A percentile compares a stretch with the other conserved stretches of the same genome.
phyloP scores from a whole-genome alignment of 2,797 vertebrate genomes.

The Neostethus bicornis region DNA sequence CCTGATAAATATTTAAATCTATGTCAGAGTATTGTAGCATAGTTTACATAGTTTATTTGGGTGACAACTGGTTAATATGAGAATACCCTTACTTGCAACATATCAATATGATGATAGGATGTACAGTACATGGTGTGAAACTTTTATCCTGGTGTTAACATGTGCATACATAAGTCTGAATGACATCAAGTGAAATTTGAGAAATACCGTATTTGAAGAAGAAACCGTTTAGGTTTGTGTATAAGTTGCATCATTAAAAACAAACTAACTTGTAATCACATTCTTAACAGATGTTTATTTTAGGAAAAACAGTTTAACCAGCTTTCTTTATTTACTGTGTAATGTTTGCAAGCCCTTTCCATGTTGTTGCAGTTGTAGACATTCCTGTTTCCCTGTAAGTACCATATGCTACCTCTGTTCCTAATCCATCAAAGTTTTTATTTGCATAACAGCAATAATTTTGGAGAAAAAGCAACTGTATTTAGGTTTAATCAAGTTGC shows the following conservation, averaged over 20 bases:
- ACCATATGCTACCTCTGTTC: constrained; percentile 35
- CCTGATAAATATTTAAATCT: too few relatives aligned
- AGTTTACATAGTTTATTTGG: not conserved
- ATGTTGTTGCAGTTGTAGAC: constrained; percentile 1
- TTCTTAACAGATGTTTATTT: constrained; percentile 8
- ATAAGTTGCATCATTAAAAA: not conserved
- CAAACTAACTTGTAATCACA: not conserved
- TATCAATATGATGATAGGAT: not conserved
- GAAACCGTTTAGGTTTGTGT: not conserved
- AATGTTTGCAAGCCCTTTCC: constrained; percentile 5
- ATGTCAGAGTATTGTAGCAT: too few relatives aligned
- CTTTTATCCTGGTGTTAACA: not conserved
- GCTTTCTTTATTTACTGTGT: constrained; percentile 3
- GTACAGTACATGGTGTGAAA: not conserved
- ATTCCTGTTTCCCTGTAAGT: constrained; percentile 19
- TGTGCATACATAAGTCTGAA: not conserved
- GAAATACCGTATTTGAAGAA: not conserved
- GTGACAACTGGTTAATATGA: not conserved
- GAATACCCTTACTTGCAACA: not conserved
- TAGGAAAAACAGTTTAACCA: constrained; percentile 13
- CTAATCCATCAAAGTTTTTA: constrained; percentile 5
- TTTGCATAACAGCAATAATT: constrained; percentile 59
- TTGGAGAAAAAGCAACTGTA: constrained; percentile 41
- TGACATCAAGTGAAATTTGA: not conserved
- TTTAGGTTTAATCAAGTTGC: too few relatives aligned